phyloP scores from a whole-genome alignment of 2,797 vertebrate species.

The Ctenopoma multispine region DNA sequence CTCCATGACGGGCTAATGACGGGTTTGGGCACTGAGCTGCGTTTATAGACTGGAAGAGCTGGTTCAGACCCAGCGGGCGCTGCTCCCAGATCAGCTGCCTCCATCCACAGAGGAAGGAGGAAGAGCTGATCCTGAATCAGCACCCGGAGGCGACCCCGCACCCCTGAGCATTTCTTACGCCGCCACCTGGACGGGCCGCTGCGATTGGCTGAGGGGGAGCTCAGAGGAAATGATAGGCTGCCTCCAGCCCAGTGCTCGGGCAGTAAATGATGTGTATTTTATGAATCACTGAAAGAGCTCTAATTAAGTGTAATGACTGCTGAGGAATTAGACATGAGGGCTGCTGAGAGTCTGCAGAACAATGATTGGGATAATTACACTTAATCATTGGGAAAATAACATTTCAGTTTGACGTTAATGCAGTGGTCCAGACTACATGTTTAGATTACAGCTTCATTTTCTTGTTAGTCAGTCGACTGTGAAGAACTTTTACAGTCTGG shows the following conservation, averaged over 20 bases:
- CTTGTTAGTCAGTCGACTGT: neutral
- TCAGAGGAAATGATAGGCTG: conserved; percentile 58
- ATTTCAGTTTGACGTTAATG: conserved; percentile 23
- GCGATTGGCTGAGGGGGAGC: conserved; percentile 73
- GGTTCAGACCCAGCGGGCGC: conserved; percentile 54
- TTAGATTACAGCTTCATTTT: conserved; percentile 14
- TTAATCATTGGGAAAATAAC: conserved; percentile 56
- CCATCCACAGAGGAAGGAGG: neutral
- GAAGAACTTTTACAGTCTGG: neutral
- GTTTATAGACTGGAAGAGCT: conserved; percentile 82
- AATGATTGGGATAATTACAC: conserved; percentile 65
- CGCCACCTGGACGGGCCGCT: conserved; percentile 76
- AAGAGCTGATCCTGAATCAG: conserved; percentile 59
- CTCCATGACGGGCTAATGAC: conserved; percentile 81
- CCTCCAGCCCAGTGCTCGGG: conserved; percentile 56
- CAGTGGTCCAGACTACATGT: neutral
- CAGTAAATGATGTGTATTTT: conserved; percentile 72
- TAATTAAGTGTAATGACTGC: conserved; percentile 76
- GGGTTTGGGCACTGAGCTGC: conserved; percentile 59
- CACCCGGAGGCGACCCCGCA: conserved; percentile 21
- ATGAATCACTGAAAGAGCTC: conserved; percentile 73
- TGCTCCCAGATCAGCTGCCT: conserved; percentile 44
- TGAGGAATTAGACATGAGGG: conserved; percentile 45
- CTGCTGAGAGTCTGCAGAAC: conserved; percentile 47
- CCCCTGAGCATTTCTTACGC: conserved; percentile 51